Percentiles rank a stretch among this genome's conserved stretches.
phyloP scores from a whole-genome alignment of 2,888 invertebrate species.

The Carpatolechia fugitivella region DNA sequence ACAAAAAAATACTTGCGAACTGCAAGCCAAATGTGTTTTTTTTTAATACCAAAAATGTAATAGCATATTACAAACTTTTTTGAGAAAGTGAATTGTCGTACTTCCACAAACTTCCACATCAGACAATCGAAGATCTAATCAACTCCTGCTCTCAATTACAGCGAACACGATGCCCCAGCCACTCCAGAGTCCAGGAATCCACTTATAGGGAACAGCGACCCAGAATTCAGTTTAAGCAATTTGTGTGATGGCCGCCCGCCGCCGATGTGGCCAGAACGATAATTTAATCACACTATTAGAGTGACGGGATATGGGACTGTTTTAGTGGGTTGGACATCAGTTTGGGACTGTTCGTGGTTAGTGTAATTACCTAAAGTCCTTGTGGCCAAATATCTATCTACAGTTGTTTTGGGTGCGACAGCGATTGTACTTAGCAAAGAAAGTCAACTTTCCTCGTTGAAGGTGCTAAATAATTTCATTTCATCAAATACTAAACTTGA shows the following conservation, averaged over 20 bases:
- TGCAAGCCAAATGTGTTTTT: no score
- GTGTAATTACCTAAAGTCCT: no score
- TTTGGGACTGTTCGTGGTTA: no score
- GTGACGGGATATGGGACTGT: neutral
- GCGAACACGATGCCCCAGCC: neutral
- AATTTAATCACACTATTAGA: neutral
- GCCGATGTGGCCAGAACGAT: neutral
- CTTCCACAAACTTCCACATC: neutral
- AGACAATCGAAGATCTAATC: neutral
- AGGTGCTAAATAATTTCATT: no score
- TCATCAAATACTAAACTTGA: no score
- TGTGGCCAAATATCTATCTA: no score
- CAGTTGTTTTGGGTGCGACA: no score
- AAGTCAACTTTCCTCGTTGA: no score
- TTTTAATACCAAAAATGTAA: no score
- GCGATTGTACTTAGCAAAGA: no score
- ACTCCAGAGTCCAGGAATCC: neutral
- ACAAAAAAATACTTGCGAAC: no score
- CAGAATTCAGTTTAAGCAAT: conserved; percentile 6
- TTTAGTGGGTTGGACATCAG: neutral
- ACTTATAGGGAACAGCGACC: neutral
- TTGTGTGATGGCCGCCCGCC: conserved; percentile 9
- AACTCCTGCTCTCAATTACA: neutral
- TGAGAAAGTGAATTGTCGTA: neutral
- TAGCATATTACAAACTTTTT: no score